Percentiles rank a stretch among this genome's conserved stretches.
These are phyloP conservation scores for Bombylius discolor DNA, from an alignment of 2,888 invertebrate species.

Conservation along the genomic window DNA sequence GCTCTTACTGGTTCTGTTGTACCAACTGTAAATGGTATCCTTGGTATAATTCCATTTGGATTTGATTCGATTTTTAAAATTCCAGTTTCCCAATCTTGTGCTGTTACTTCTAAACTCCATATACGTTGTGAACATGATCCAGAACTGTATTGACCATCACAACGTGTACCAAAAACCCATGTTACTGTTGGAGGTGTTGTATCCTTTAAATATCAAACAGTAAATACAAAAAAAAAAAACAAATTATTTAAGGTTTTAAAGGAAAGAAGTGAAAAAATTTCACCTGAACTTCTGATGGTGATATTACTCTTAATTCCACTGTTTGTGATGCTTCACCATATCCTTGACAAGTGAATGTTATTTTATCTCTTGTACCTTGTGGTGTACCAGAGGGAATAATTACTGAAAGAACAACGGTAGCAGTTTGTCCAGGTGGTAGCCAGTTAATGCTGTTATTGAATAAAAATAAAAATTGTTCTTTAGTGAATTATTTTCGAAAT, in stretches of 20 bases:
- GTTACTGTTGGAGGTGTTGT: conserved; percentile 44
- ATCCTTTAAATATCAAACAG: conserved; percentile 31
- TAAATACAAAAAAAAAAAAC: neutral
- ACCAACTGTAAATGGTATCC: conserved; percentile 52
- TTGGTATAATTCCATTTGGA: conserved; percentile 48
- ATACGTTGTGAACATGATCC: conserved; percentile 48
- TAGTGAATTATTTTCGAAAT: too few relatives aligned
- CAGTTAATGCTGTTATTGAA: too few relatives aligned
- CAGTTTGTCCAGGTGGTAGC: conserved; percentile 37
- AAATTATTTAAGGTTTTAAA: neutral
- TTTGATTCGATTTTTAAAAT: conserved; percentile 45
- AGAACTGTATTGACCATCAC: conserved; percentile 35
- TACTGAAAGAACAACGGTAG: conserved; percentile 43
- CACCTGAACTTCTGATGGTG: conserved; percentile 27
- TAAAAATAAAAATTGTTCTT: neutral
- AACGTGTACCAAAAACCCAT: conserved; percentile 52
- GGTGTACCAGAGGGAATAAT: conserved; percentile 37
- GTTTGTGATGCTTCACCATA: conserved; percentile 32
- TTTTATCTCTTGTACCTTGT: conserved; percentile 45
- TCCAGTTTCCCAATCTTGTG: conserved; percentile 53
- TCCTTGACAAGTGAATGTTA: conserved; percentile 47
- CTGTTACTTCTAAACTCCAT: conserved; percentile 57
- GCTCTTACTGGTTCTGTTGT: conserved; percentile 51
- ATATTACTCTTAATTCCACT: conserved; percentile 34
- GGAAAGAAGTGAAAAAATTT: conserved; percentile 11